Evolutionary conservation across 2,113 vertebrate genomes (phyloP).

Genomic region (Xerus inauris): DNA sequence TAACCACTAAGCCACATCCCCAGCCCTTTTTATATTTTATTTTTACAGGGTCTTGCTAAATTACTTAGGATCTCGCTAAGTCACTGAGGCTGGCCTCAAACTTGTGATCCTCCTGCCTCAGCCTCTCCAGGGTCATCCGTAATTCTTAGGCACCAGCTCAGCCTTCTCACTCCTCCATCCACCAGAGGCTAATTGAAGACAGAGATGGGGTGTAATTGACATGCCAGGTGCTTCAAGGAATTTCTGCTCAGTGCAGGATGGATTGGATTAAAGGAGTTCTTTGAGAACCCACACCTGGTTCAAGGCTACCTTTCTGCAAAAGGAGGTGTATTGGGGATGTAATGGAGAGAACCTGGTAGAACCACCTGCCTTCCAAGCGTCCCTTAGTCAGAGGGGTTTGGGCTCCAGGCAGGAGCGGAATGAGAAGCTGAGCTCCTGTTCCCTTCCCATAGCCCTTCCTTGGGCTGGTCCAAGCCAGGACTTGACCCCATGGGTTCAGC

Average conservation of each 20-base stretch:
- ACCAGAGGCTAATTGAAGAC: neutral
- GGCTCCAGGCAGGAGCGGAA: neutral
- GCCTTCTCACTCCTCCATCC: neutral
- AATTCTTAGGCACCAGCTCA: neutral
- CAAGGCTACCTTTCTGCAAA: neutral
- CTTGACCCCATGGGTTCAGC: neutral
- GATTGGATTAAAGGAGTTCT: neutral
- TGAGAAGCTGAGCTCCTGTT: neutral
- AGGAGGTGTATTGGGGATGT: neutral
- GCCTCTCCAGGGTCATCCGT: too few species aligned
- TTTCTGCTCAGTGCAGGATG: neutral
- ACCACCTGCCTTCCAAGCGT: fast-evolving
- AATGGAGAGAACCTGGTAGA: neutral
- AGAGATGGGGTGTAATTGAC: fast-evolving
- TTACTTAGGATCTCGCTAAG: too few species aligned
- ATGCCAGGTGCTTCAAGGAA: neutral
- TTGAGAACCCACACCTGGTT: neutral
- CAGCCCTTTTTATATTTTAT: too few species aligned
- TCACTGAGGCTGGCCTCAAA: too few species aligned
- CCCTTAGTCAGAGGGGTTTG: neutral
- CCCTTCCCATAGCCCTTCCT: neutral
- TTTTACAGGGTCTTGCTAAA: too few species aligned
- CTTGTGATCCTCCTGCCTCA: too few species aligned
- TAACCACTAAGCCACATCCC: too few species aligned
- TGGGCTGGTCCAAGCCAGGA: too few species aligned